These are phyloP conservation scores for Hiodon tergisus DNA, from an alignment of 2,113 vertebrate species.

Conservation along the genomic window DNA sequence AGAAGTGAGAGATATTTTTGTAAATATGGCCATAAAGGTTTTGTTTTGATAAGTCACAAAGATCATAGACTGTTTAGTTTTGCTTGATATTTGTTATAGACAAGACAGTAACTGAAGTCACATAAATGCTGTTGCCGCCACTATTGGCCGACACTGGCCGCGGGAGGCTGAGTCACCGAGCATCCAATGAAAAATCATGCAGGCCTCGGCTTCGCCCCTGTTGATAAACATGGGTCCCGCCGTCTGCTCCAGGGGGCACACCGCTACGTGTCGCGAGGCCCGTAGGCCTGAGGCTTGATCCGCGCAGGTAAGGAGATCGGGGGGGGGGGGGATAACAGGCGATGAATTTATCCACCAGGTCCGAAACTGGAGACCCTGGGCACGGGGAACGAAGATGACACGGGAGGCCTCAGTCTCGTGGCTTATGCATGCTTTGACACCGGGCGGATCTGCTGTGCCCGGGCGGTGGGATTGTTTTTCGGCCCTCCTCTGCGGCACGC, in stretches of 20 bases:
- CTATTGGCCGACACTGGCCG: conserved; percentile 39
- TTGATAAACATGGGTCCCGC: conserved; percentile 74
- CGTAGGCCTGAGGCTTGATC: conserved; percentile 56
- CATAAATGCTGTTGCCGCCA: too few relatives aligned
- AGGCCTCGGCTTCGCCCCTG: conserved; percentile 56
- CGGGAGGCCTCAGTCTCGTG: not conserved
- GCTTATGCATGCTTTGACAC: conserved; percentile 27
- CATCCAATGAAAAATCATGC: conserved; percentile 47
- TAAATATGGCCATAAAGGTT: too few relatives aligned
- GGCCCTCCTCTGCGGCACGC: not conserved
- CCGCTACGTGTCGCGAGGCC: conserved; percentile 49
- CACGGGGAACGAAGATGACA: not conserved
- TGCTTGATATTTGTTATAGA: too few relatives aligned
- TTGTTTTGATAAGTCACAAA: too few relatives aligned
- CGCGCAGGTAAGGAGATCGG: conserved; percentile 57
- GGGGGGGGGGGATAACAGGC: conserved; percentile 3
- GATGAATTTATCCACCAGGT: conserved; percentile 14
- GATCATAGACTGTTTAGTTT: too few relatives aligned
- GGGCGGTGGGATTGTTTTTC: conserved; percentile 25
- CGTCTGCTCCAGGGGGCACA: conserved; percentile 64
- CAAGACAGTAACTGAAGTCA: too few relatives aligned
- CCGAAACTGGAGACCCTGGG: conserved; percentile 7
- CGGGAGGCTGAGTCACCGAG: conserved; percentile 41
- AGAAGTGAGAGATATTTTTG: too few relatives aligned
- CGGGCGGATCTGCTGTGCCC: conserved; percentile 15